phyloP scores from a whole-genome alignment of 2,113 vertebrate species.

The Cyanocitta stelleri region DNA sequence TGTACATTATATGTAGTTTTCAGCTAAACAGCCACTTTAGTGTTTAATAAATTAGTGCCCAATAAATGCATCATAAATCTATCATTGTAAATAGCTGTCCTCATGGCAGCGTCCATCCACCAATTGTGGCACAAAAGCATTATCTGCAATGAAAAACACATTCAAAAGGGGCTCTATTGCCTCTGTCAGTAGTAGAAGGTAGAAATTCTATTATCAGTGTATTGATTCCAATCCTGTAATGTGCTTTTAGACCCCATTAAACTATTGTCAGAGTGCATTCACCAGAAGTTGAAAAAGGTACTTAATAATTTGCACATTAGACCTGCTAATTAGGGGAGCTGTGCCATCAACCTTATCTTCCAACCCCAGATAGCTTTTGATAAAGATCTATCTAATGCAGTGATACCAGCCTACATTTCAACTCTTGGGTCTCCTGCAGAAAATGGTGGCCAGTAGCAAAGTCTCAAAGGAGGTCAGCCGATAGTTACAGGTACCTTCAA shows the following conservation, averaged over 20 bases:
- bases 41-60: slow-evolving; percentile 40
- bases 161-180: slow-evolving; percentile 17
- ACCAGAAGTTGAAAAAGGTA: slow-evolving; percentile 59
- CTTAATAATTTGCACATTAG: slow-evolving; percentile 68
- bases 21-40: slow-evolving; percentile 60
- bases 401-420: background rate
- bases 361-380: slow-evolving; percentile 4
- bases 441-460: background rate
- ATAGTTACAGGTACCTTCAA: background rate
- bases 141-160: slow-evolving; percentile 38
- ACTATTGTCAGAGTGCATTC: slow-evolving; percentile 59
- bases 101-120: slow-evolving; percentile 12
- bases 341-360: slow-evolving; percentile 46
- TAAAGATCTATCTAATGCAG: background rate
- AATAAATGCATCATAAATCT: slow-evolving; percentile 58
- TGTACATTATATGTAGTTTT: slow-evolving; percentile 38
- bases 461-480: background rate
- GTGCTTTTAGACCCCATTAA: slow-evolving; percentile 64
- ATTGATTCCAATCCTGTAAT: slow-evolving; percentile 61
- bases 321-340: slow-evolving; percentile 52
- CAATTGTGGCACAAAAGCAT: slow-evolving; percentile 14
- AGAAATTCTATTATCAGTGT: slow-evolving; percentile 29
- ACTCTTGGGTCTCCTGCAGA: background rate
- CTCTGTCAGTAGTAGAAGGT: slow-evolving; percentile 26
- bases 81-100: slow-evolving; percentile 41